Conservation (phyloP, 2,888 invertebrate genomes). For the Leptothorax acervorum region DNA sequence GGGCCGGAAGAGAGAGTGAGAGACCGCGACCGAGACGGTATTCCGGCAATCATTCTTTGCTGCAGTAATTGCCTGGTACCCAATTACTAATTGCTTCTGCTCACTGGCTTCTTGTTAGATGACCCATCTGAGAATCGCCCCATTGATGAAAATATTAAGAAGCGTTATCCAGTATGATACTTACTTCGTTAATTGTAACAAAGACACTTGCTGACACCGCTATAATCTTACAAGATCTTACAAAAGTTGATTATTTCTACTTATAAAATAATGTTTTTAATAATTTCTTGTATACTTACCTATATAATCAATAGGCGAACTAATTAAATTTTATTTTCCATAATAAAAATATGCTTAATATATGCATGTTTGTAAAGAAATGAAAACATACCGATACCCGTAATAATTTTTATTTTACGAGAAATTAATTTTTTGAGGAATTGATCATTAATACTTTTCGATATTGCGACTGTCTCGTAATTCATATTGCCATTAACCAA, state of each 20-base stretch:
- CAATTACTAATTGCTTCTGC: slow-evolving; percentile 78
- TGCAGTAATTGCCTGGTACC: slow-evolving; percentile 75
- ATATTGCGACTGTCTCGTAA: slow-evolving; percentile 26
- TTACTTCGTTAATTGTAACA: not conserved
- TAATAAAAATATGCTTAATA: not conserved
- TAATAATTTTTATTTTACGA: slow-evolving; percentile 23
- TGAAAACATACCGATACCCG: not conserved
- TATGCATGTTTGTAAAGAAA: not conserved
- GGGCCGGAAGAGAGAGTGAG: slow-evolving; percentile 57
- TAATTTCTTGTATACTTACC: not conserved
- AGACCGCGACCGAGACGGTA: slow-evolving; percentile 75
- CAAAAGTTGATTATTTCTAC: not conserved
- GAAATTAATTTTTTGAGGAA: slow-evolving; percentile 30
- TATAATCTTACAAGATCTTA: not conserved
- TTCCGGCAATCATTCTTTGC: slow-evolving; percentile 74
- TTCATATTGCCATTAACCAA: slow-evolving; percentile 50
- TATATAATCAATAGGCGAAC: not conserved
- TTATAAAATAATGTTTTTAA: not conserved
- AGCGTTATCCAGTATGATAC: not conserved
- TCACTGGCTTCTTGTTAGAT: slow-evolving; percentile 41
- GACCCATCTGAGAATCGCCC: slow-evolving; percentile 67
- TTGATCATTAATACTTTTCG: slow-evolving; percentile 19
- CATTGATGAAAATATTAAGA: slow-evolving; percentile 59
- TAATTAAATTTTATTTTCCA: not conserved
- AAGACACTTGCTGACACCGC: not conserved